These are phyloP conservation scores for Malurus alboscapulatus DNA, from an alignment of 2,113 vertebrate genomes.

Conservation along the genomic window DNA sequence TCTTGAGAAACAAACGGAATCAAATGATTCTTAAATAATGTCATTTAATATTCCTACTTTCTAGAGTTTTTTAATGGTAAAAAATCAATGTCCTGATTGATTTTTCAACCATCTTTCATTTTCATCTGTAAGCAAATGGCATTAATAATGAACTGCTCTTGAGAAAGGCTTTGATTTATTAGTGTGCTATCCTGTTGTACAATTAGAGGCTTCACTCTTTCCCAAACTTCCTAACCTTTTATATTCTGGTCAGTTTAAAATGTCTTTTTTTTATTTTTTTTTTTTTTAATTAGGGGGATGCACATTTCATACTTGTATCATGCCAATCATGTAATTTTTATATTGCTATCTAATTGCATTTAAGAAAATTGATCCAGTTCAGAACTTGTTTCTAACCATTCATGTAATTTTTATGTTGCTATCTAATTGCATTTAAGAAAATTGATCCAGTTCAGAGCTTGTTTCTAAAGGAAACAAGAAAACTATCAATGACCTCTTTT, in stretches of 20 bases:
- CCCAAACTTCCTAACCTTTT: not conserved
- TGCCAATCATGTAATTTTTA: not conserved
- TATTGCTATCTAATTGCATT: not conserved
- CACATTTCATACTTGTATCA: not conserved
- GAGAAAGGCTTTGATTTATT: constrained; percentile 26
- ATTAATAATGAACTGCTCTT: constrained; percentile 14
- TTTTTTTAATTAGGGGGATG: not conserved
- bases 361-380: not conserved
- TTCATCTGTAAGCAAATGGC: not conserved
- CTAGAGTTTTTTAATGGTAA: not conserved
- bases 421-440: not conserved
- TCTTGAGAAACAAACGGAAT: not conserved
- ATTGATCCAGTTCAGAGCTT: not conserved
- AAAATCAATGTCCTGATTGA: constrained; percentile 37
- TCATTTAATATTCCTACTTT: constrained; percentile 6
- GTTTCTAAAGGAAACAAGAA: not conserved
- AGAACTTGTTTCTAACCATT: not conserved
- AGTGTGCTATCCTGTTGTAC: not conserved
- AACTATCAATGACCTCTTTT: not conserved
- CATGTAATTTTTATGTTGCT: not conserved
- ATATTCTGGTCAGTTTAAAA: not conserved
- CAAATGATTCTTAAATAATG: not conserved
- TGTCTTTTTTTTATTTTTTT: not conserved
- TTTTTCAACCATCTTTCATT: constrained; percentile 32
- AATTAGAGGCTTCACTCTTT: not conserved